Base-by-base conservation (phyloP, 2,888 invertebrate genomes). In the Temnothorax ravouxi region DNA sequence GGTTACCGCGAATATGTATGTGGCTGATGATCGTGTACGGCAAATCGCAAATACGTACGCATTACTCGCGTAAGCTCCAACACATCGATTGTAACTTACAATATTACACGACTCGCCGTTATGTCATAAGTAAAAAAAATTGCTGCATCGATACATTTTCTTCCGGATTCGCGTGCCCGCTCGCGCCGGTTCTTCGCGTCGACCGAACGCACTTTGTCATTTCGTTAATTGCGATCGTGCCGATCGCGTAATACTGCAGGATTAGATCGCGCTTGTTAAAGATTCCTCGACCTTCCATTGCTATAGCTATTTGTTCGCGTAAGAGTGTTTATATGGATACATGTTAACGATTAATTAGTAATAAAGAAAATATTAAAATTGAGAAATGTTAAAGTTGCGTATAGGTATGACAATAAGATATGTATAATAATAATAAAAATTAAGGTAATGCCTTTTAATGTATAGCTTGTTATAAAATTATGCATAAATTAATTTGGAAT, bases 21-120 rank as follows among this genome's bases (percentile, higher is more conserved):
- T 86, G 82, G 88, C 80, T 77, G 86, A 72, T 84, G 83, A 86
- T 85, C 89, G 86, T 89, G 90, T 90, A 90, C 85, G 88, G 90
- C 88, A 89, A 92, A 92, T 92, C 90, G 90, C 85, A 88, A 90
- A 88, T 91, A 91, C 86, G 84, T 88, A 90, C 85, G 87, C 88
- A 87, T 88, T 87, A 90, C 83, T 88, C 85, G 82, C 84, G 86
- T 89, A 88, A 89, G 83, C 88, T 89, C 88, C 84, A 88, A 87
- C 79, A 59, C 87, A 86, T 90, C 88, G 88, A 91, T 89, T 86
- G 87, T 87, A 85, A 84, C 87, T 90, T 88, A 90, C 82, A 84
- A 90, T 90, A 88, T 88, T 90, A 88, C 88, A 44, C 29, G 62
- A 62, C 18, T 38, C 34, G 29, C 29, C 64, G 76, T 82, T 64